Conservation (phyloP, 2,888 invertebrate genomes). For the Plagodis dolabraria region DNA sequence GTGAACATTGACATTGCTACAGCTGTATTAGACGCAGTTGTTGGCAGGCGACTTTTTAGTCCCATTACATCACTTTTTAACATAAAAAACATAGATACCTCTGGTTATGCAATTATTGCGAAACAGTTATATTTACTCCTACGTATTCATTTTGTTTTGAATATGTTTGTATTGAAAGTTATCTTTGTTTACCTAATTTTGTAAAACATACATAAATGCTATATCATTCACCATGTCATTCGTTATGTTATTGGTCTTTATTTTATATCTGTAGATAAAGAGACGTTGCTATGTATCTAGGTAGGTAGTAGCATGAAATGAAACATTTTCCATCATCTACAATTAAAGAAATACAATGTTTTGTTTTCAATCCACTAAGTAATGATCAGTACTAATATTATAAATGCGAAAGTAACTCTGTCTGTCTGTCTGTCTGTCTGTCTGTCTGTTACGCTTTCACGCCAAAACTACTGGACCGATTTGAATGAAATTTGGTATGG, state of each 20-base stretch:
- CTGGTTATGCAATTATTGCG: not conserved
- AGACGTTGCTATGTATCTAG: slow-evolving; percentile 1
- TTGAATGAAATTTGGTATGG: too few species aligned
- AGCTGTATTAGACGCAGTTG: too few species aligned
- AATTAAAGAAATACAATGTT: not conserved
- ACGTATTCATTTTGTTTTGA: not conserved
- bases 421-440: too few species aligned
- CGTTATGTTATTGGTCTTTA: slow-evolving; percentile 16
- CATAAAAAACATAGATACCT: too few species aligned
- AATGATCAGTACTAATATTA: too few species aligned
- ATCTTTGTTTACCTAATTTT: slow-evolving; percentile 8
- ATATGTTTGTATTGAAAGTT: slow-evolving; percentile 1
- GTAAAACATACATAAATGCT: not conserved
- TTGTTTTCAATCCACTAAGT: too few species aligned
- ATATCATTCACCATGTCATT: slow-evolving; percentile 8
- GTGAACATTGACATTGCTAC: too few species aligned
- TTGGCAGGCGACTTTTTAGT: too few species aligned
- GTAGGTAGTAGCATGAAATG: not conserved
- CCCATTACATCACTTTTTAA: too few species aligned
- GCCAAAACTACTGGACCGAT: too few species aligned
- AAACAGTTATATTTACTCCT: not conserved
- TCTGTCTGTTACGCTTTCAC: too few species aligned
- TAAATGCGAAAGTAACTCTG: too few species aligned
- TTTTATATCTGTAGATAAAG: slow-evolving; percentile 14
- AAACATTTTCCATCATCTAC: not conserved